Evolutionary conservation across 2,888 invertebrate genomes (phyloP), one percentile per base, ranked within the genome.

Genomic region (Aproaerema taeniolella): DNA sequence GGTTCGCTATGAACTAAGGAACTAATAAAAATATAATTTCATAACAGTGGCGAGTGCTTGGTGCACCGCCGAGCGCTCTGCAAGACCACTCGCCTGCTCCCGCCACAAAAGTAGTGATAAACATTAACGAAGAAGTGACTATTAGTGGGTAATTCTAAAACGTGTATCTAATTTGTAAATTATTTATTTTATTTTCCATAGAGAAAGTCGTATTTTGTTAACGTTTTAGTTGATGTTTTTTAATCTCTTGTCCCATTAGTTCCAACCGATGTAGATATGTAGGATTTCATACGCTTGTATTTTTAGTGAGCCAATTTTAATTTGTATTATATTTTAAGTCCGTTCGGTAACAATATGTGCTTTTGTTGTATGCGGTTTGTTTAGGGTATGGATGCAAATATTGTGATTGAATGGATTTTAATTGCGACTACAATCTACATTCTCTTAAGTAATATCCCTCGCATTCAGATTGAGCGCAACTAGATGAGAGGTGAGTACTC

Each of bases 171-270:
- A 82, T 80, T 77, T 85, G 85, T 85, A 85, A 82, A 85, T 86
- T 85, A 83, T 68, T 70, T 70, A 68, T 81, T 82, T 77, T 80
- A 81, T 83, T 85, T 83, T 85, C 81, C 74, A 85, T 85, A 85
- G 85, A 85, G 80, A 85, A 85, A 78, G 80, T 79, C 67, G 85
- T 86, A 86, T 85, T 86, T 85, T 86, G 83, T 86, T 86, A 85
- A 86, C 82, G 85, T 85, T 86, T 80, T 86, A 86, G 85, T 85
- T 85, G 83, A 83, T 85, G 78, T 81, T 85, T 80, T 67, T 67
- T 73, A 76, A 77, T 75, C 67, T 79, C 73, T 77, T 71, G 67
- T 64, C 68, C 72, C 79, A 64, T 59, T 80, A 81, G 82, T 76
- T 79, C 79, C 79, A 79, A 75, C 79, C 69, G 77, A 75, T 72